Percentiles rank a stretch among this genome's conserved stretches.
Conservation (phyloP, 2,888 invertebrate genomes). For the Eilema depressum region DNA sequence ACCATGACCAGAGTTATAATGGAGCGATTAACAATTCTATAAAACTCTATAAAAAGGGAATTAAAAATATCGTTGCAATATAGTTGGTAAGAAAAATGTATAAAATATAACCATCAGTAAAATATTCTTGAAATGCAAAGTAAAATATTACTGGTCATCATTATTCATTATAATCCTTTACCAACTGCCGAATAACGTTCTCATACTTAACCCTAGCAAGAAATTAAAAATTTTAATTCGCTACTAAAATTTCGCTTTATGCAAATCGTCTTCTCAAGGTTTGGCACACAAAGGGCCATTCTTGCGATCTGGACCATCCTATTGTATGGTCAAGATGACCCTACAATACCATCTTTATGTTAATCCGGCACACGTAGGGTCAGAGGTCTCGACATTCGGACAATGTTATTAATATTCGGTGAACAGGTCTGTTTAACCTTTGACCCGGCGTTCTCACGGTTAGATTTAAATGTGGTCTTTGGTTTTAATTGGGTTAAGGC, state of each 20-base stretch:
- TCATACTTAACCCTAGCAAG: conserved; percentile 52
- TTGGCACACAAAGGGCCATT: conserved; percentile 39
- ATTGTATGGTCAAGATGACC: conserved; percentile 40
- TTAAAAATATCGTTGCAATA: no score
- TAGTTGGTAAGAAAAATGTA: no score
- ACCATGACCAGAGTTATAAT: no score
- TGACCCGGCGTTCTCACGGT: conserved; percentile 78
- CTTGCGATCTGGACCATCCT: conserved; percentile 37
- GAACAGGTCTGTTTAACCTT: conserved; percentile 74
- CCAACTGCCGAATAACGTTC: conserved; percentile 46
- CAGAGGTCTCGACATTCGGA: conserved; percentile 79
- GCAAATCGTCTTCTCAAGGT: conserved; percentile 65
- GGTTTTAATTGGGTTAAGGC: conserved; percentile 50
- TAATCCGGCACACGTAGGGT: conserved; percentile 75
- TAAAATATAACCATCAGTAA: neutral
- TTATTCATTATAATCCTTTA: conserved; percentile 43
- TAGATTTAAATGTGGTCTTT: conserved; percentile 51
- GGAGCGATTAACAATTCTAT: no score
- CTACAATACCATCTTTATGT: conserved; percentile 55
- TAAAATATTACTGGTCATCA: neutral
- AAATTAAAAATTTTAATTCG: conserved; percentile 54
- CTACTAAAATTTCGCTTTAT: conserved; percentile 70
- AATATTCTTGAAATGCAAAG: neutral
- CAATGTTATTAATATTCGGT: conserved; percentile 54
- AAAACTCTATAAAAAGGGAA: no score